Evolutionary conservation across 2,888 invertebrate genomes (phyloP).

Genomic region (Drosophila subquinaria): DNA sequence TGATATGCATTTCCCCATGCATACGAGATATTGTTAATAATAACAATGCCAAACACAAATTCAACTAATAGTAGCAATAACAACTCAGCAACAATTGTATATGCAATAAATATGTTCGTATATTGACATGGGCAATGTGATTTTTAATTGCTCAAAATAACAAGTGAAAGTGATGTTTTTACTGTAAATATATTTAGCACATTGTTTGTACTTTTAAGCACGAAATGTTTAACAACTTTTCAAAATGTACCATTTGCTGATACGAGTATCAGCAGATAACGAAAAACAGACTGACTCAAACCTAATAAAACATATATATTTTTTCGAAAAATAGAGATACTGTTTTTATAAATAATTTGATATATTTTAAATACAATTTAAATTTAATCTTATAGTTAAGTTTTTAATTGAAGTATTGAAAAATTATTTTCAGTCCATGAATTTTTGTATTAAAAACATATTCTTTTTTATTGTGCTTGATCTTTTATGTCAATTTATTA

Average conservation of each 20-base stretch:
- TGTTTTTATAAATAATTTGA: no score
- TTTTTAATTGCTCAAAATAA: conserved; percentile 15
- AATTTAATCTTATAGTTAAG: no score
- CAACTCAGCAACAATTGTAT: conserved; percentile 7
- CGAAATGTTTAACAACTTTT: not conserved
- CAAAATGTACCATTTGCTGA: not conserved
- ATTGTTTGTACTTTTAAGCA: conserved; percentile 2
- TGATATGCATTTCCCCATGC: conserved; percentile 1
- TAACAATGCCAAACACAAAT: not conserved
- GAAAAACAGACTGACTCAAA: conserved; percentile 11
- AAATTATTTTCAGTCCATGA: no score
- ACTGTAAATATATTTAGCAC: conserved; percentile 9
- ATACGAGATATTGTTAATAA: conserved; percentile 11
- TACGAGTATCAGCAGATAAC: conserved; percentile 5
- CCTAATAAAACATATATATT: conserved; percentile 11
- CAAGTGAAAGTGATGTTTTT: conserved; percentile 13
- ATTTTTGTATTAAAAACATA: no score
- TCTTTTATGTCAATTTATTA: not conserved
- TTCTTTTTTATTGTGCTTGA: no score
- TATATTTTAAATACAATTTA: no score
- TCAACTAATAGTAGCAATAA: conserved; percentile 18
- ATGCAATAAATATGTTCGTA: conserved; percentile 2
- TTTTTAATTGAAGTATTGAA: no score
- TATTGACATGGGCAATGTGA: conserved; percentile 11
- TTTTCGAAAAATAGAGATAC: not conserved